A percentile compares a stretch with the other conserved stretches of the same genome.
These are phyloP conservation scores for Heterodera schachtii DNA, from an alignment of 1,140 invertebrate genomes.

Conservation along the genomic window DNA sequence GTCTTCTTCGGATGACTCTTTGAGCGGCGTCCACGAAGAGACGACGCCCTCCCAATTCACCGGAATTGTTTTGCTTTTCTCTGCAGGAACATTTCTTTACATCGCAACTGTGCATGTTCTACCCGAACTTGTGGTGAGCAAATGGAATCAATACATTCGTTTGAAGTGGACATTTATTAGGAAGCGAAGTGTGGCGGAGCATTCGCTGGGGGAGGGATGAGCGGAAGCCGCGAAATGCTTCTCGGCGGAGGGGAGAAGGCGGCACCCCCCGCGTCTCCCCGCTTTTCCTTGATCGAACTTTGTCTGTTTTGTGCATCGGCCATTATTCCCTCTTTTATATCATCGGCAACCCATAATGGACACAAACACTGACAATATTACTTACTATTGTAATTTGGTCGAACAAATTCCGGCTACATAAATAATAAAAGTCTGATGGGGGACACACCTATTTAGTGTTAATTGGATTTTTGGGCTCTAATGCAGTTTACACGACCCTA, in stretches of 20 bases:
- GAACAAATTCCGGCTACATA: too few species aligned
- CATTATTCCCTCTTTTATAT: conserved; percentile 33
- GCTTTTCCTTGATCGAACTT: conserved; percentile 31
- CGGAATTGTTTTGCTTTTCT: conserved; percentile 95
- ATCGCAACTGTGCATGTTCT: conserved; percentile 97
- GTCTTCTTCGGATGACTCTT: too few species aligned
- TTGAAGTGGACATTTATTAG: conserved; percentile 1
- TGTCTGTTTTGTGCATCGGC: conserved; percentile 29
- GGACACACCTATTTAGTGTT: too few species aligned
- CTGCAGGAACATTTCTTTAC: conserved; percentile 96
- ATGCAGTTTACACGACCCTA: too few species aligned
- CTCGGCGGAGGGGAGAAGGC: conserved; percentile 9
- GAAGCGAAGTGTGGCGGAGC: conserved; percentile 17
- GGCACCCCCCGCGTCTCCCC: neutral
- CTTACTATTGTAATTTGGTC: too few species aligned
- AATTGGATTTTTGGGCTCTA: too few species aligned
- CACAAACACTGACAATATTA: neutral
- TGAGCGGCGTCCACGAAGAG: neutral
- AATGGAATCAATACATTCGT: neutral
- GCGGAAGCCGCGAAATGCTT: conserved; percentile 20
- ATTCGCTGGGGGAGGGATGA: conserved; percentile 16
- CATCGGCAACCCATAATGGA: conserved; percentile 22
- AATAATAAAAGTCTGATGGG: too few species aligned
- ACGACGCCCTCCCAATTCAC: conserved; percentile 78
- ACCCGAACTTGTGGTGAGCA: conserved; percentile 76